Conservation (phyloP, 2,797 vertebrate genomes). For the Dromococcyx pavoninus region DNA sequence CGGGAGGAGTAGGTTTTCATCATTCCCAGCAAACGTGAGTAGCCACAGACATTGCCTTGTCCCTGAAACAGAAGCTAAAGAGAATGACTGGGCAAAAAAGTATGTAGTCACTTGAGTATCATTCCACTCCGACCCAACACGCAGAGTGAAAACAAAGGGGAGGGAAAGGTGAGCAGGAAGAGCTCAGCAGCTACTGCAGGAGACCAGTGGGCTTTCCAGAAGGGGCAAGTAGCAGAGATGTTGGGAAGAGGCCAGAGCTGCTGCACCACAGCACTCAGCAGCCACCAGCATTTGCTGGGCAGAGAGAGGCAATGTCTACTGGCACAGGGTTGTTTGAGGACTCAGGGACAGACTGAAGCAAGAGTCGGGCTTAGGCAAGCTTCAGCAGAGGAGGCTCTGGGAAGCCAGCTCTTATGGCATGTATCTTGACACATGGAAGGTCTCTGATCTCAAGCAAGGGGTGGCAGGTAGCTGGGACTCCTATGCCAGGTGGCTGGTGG, state of each 20-base stretch:
- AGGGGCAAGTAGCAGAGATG: background rate
- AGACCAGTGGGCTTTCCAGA: background rate
- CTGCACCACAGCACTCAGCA: accelerated
- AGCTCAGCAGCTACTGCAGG: background rate
- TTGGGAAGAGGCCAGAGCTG: background rate
- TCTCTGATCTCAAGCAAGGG: background rate
- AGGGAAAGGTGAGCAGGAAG: background rate
- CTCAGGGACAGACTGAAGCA: background rate
- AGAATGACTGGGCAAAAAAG: background rate
- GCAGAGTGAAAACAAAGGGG: background rate
- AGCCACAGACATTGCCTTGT: accelerated
- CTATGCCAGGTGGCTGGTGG: slow-evolving; percentile 5
- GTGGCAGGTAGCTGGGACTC: background rate
- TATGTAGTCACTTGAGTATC: background rate
- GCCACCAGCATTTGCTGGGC: accelerated
- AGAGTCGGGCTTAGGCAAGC: background rate
- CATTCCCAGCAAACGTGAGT: background rate
- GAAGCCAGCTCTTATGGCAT: background rate
- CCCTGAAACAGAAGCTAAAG: accelerated
- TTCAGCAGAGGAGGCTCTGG: background rate
- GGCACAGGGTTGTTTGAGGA: accelerated
- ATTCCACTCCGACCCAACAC: background rate
- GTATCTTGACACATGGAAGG: background rate
- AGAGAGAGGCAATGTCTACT: background rate
- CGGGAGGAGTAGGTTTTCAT: background rate